phyloP scores from a whole-genome alignment of 2,888 invertebrate species.

The Hyposoter didymator region DNA sequence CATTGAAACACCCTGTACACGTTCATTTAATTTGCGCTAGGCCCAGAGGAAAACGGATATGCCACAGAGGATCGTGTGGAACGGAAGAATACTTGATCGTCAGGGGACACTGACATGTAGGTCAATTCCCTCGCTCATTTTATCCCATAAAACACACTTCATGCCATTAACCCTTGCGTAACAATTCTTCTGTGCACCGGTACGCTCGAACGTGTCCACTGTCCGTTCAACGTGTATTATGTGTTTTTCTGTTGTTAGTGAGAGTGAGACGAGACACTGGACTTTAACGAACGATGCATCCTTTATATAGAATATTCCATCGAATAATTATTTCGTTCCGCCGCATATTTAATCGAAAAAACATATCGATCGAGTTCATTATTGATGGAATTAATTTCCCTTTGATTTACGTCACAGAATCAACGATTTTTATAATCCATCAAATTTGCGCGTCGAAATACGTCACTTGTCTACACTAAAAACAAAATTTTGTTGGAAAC shows the following conservation, averaged over 20 bases:
- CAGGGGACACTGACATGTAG: conserved; percentile 66
- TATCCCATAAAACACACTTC: conserved; percentile 40
- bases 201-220: conserved; percentile 54
- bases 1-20: background rate
- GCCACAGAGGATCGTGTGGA: background rate
- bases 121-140: conserved; percentile 64
- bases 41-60: conserved; percentile 18
- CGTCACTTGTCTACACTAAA: too few relatives aligned
- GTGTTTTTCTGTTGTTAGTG: background rate
- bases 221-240: conserved; percentile 37
- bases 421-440: background rate
- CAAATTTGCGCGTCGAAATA: background rate
- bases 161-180: conserved; percentile 67
- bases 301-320: background rate
- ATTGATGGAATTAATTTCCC: background rate
- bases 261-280: background rate
- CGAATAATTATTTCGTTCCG: background rate
- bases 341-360: background rate
- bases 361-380: background rate
- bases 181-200: conserved; percentile 53
- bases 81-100: conserved; percentile 59
- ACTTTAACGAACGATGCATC: background rate
- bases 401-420: background rate
- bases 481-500: too few relatives aligned
- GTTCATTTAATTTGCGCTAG: background rate